phyloP scores from a whole-genome alignment of 2,113 vertebrate genomes.

The Catharus fuscescens region DNA sequence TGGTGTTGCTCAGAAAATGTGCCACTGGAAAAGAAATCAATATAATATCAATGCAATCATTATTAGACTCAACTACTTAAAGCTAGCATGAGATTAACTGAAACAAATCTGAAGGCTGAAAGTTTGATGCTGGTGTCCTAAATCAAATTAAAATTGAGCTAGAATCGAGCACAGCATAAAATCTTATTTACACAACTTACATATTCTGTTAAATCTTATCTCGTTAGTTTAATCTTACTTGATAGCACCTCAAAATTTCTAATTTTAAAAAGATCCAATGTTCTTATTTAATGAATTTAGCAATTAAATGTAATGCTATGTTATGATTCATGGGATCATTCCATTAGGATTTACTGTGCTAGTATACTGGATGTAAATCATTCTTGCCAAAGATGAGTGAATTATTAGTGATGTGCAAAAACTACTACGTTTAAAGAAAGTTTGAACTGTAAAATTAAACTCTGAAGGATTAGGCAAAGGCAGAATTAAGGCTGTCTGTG shows the following conservation, averaged over 20 bases:
- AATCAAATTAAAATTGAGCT: slow-evolving; percentile 56
- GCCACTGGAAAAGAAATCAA: slow-evolving; percentile 10
- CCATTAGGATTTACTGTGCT: neutral
- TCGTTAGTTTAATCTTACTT: slow-evolving; percentile 44
- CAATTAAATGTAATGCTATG: slow-evolving; percentile 19
- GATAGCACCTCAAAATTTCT: slow-evolving; percentile 35
- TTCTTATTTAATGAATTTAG: slow-evolving; percentile 41
- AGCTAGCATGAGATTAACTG: slow-evolving; percentile 53
- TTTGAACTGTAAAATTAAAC: slow-evolving; percentile 16
- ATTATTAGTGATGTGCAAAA: slow-evolving; percentile 14
- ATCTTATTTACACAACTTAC: slow-evolving; percentile 43
- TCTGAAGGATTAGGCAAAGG: slow-evolving; percentile 14
- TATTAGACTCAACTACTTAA: slow-evolving; percentile 27
- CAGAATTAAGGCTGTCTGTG: slow-evolving; percentile 7
- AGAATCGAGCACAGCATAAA: neutral
- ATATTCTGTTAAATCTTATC: slow-evolving; percentile 38
- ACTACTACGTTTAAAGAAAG: neutral
- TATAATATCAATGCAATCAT: neutral
- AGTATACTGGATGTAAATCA: slow-evolving; percentile 2
- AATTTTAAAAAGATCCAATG: neutral
- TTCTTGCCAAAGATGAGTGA: neutral
- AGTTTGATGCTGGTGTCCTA: slow-evolving; percentile 41
- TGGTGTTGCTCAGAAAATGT: neutral
- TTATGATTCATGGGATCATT: slow-evolving; percentile 31
- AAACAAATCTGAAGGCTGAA: slow-evolving; percentile 19